These are phyloP conservation scores for Phaethon lepturus DNA, from an alignment of 2,113 vertebrate species.

Conservation along the genomic window DNA sequence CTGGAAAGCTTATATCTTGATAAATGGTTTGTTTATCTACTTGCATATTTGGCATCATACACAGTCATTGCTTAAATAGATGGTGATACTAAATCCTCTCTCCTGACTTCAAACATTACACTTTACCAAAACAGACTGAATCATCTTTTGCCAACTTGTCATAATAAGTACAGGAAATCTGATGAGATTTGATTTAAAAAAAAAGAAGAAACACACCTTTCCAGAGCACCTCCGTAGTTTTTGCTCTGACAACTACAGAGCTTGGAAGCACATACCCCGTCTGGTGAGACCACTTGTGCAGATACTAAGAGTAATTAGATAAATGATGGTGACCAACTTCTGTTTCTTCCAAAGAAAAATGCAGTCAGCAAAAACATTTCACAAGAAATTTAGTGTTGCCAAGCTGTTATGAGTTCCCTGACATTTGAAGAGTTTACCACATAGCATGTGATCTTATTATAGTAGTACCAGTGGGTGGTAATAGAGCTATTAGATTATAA, in stretches of 20 bases:
- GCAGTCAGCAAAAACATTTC: background rate
- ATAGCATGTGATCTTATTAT: background rate
- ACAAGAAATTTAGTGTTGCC: background rate
- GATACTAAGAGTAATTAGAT: background rate
- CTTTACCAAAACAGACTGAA: background rate
- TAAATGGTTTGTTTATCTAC: constrained; percentile 26
- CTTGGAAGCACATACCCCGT: background rate
- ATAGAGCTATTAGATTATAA: background rate
- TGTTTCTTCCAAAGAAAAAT: background rate
- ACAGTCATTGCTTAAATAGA: background rate
- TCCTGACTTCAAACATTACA: background rate
- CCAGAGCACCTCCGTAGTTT: background rate
- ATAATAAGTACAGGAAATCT: background rate
- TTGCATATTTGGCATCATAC: constrained; percentile 5
- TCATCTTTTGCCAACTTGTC: background rate
- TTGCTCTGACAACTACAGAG: background rate
- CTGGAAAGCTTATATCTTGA: background rate
- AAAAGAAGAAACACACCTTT: background rate
- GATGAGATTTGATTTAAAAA: background rate
- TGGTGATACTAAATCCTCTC: background rate
- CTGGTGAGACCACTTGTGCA: background rate
- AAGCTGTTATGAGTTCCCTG: background rate
- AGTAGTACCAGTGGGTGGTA: background rate
- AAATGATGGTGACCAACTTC: background rate
- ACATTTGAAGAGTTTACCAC: background rate